Evolutionary conservation across 2,888 invertebrate genomes (phyloP), one percentile per base, ranked within the genome.

Genomic region (Rhingia campestris): DNA sequence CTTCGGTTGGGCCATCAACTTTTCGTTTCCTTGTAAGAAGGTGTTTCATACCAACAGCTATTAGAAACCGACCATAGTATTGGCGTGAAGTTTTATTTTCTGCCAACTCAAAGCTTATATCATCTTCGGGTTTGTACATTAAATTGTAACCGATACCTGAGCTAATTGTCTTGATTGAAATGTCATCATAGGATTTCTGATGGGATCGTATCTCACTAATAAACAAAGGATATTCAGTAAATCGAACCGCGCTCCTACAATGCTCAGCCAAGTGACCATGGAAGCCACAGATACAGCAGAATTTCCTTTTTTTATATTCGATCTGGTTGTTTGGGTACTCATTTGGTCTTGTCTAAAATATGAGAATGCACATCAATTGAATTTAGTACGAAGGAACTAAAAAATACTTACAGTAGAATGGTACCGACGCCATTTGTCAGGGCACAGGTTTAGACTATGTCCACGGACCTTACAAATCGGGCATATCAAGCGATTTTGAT

Each of bases 391-490:
- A 30, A 10, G 32, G 6, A 5, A 12, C 49, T 45, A 39, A 4
- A 6, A 33, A 4, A n/a, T 33, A 89, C 90, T 92, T 92, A 94
- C 95, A 84, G 95, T 95, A 86, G 94, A 93, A 89, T 95, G 95
- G 91, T 95, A 96, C 73, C 95, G 92, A 61, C 96, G 93, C 96
- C 96, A 96, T 49, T 94, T 91, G 90, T 96, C 95, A 0, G 96
- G 95, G 87, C 96, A 96, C 88, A 92, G 91, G 30, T 92, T 91
- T 56, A 92, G 88, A 7, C 92, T 92, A 88, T 96, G 96, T 0
- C 96, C 96, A 33, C 88, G 87, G 87, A 94, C 93, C 64, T 93
- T 92, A 89, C 96, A 96, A 88, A 94, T 92, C 6, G 90, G 91
- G 88, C 96, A 96, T 5, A 89, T 88, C 2, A 89, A 76, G 6